Evolutionary conservation across 2,113 vertebrate genomes (phyloP).

Genomic region (Furnarius figulus): DNA sequence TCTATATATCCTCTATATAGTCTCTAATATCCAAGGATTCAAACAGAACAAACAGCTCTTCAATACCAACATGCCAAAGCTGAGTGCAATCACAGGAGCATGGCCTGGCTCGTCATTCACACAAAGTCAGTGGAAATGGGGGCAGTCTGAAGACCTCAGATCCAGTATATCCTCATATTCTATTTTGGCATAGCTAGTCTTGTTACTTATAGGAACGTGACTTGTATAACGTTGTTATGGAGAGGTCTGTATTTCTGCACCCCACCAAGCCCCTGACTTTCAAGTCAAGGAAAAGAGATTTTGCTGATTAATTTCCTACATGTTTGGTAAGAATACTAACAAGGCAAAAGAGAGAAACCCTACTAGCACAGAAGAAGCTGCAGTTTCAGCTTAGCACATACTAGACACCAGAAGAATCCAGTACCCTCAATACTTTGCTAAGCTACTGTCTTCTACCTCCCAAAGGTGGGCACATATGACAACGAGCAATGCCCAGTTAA

Average conservation of each 20-base stretch:
- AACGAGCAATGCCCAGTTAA: not conserved
- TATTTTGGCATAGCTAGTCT: not conserved
- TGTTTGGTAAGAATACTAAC: not conserved
- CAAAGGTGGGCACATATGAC: not conserved
- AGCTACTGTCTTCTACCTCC: not conserved
- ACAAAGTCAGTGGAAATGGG: not conserved
- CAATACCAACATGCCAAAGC: not conserved
- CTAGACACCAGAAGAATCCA: not conserved
- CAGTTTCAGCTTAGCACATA: not conserved
- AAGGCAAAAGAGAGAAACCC: not conserved
- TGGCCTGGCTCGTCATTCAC: not conserved
- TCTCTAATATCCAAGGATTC: not conserved
- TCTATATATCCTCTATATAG: no score
- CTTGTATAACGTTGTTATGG: rapidly evolving
- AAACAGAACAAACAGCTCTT: not conserved
- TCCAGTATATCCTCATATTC: not conserved
- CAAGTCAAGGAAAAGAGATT: not conserved
- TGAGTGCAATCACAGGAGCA: not conserved
- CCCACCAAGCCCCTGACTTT: not conserved
- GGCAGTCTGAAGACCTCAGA: not conserved
- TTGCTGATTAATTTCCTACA: rapidly evolving
- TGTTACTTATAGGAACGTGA: not conserved
- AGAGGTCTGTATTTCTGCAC: not conserved
- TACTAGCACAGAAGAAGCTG: not conserved
- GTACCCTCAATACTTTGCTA: not conserved